phyloP scores from a whole-genome alignment of 2,888 invertebrate genomes.

The Mimas tiliae region DNA sequence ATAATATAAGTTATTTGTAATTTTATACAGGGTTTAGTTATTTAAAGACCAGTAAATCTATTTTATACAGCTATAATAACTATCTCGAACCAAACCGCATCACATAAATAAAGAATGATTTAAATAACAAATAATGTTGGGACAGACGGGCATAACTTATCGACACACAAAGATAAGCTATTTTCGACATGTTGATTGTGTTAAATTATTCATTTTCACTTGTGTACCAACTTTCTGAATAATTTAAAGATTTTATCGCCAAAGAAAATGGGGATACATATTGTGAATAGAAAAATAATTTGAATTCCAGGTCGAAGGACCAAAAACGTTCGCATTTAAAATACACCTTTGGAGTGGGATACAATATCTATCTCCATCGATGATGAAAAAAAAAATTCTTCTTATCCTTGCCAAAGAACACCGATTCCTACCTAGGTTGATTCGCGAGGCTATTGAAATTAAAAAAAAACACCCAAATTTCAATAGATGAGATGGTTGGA shows the following conservation, averaged over 20 bases:
- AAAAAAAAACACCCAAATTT: too few species aligned
- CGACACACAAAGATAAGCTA: conserved; percentile 11
- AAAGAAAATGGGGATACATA: not conserved
- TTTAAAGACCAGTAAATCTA: conserved; percentile 17
- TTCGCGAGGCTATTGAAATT: too few species aligned
- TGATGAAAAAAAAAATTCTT: too few species aligned
- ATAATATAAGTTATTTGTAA: not conserved
- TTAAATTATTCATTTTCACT: conserved; percentile 12
- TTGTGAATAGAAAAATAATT: not conserved
- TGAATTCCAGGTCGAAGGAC: conserved; percentile 1
- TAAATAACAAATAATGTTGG: conserved; percentile 24
- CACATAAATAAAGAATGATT: conserved; percentile 23
- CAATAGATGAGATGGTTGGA: too few species aligned
- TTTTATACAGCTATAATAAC: conserved; percentile 12
- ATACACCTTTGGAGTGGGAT: not conserved
- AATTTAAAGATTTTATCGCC: not conserved
- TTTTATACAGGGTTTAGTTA: conserved; percentile 7
- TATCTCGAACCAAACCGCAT: not conserved
- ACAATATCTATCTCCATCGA: too few species aligned
- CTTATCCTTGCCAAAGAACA: too few species aligned
- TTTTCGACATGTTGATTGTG: not conserved
- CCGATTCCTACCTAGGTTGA: too few species aligned
- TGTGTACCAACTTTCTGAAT: conserved; percentile 18
- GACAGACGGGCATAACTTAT: conserved; percentile 11
- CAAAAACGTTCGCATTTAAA: not conserved